These are phyloP conservation scores for Drosophila paranaensis DNA, from an alignment of 2,888 invertebrate genomes.

Conservation along the genomic window DNA sequence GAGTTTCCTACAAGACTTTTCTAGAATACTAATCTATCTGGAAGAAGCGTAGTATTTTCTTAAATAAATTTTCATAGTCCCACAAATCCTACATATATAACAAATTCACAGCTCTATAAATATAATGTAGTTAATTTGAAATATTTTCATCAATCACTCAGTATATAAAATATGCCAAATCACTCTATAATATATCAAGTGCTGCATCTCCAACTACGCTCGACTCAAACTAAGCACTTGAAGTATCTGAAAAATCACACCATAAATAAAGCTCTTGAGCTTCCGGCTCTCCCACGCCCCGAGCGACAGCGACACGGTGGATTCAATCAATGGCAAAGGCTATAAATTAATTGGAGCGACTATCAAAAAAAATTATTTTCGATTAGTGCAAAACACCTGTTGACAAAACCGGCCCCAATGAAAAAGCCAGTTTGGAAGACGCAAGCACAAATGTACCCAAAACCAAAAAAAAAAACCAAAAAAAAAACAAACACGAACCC, in stretches of 20 bases:
- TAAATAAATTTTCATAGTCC: no score
- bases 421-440: constrained; percentile 64
- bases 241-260: constrained; percentile 5
- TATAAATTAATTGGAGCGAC: constrained; percentile 74
- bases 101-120: background rate
- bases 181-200: background rate
- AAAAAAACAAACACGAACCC: constrained; percentile 27
- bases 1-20: no score
- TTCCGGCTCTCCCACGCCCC: constrained; percentile 60
- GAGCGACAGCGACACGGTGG: background rate
- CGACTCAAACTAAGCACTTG: background rate
- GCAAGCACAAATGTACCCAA: constrained; percentile 37
- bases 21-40: no score
- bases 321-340: constrained; percentile 48
- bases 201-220: background rate
- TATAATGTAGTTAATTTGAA: background rate
- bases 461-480: constrained; percentile 14
- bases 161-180: background rate
- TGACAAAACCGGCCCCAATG: constrained; percentile 63
- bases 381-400: constrained; percentile 80
- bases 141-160: background rate
- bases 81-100: no score
- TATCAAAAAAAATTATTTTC: constrained; percentile 58
- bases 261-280: constrained; percentile 13
- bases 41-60: no score